Conservation (phyloP, 2,888 invertebrate genomes). For the Coleophora flavipennella region DNA sequence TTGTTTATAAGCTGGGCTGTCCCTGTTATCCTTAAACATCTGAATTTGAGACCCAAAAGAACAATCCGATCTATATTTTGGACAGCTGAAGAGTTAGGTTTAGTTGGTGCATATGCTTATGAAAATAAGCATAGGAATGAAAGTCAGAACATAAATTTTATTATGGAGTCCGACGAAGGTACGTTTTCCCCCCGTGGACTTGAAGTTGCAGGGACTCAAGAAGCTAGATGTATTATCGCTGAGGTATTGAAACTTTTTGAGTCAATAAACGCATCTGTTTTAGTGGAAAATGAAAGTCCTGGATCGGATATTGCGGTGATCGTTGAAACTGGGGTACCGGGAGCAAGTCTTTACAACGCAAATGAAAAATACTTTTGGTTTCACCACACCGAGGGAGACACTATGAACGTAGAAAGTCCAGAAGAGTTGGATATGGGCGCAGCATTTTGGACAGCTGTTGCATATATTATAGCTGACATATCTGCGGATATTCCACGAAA, state of each 20-base stretch:
- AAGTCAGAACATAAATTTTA: conserved; percentile 77
- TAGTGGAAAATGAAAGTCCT: conserved; percentile 66
- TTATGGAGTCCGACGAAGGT: conserved; percentile 88
- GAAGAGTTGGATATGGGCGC: conserved; percentile 79
- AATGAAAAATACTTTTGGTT: conserved; percentile 81
- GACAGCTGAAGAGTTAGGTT: conserved; percentile 86
- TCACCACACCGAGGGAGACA: conserved; percentile 86
- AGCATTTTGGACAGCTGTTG: conserved; percentile 83
- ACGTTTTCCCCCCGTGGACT: conserved; percentile 83
- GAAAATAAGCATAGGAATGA: conserved; percentile 70
- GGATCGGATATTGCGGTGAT: conserved; percentile 82
- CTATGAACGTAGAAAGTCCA: conserved; percentile 82
- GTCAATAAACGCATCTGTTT: conserved; percentile 77
- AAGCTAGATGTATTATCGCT: conserved; percentile 77
- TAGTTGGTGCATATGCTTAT: conserved; percentile 78
- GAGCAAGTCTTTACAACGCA: conserved; percentile 78
- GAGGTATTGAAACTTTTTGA: conserved; percentile 78
- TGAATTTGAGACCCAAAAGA: conserved; percentile 78
- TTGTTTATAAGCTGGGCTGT: conserved; percentile 85
- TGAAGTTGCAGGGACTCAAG: conserved; percentile 73
- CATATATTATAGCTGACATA: conserved; percentile 86
- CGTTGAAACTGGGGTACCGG: conserved; percentile 77
- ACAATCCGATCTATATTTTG: conserved; percentile 84
- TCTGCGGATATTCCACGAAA: conserved; percentile 76
- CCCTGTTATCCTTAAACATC: conserved; percentile 75